These are phyloP conservation scores for Redunca redunca DNA, from an alignment of 2,113 vertebrate species.

Conservation along the genomic window DNA sequence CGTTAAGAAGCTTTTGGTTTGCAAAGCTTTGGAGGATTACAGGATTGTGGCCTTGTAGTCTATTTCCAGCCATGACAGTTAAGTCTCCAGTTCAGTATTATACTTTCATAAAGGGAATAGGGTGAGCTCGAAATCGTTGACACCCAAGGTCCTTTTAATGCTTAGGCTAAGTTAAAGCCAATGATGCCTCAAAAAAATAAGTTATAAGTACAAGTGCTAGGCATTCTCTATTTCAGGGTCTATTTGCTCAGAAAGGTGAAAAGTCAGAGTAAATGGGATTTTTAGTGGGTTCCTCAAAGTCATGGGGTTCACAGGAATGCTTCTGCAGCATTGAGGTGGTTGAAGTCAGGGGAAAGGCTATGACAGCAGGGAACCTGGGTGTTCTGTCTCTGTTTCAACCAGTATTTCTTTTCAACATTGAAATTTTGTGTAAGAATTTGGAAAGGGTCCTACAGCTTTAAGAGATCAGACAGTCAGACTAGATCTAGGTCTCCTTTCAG, in stretches of 20 bases:
- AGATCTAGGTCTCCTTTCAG: neutral
- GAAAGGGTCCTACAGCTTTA: neutral
- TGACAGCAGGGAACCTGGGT: neutral
- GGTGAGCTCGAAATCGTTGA: neutral
- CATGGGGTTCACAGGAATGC: neutral
- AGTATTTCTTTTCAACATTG: neutral
- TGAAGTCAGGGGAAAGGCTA: neutral
- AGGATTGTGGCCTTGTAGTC: neutral
- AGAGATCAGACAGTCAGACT: neutral
- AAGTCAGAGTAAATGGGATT: neutral
- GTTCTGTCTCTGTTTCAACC: neutral
- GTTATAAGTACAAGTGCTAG: neutral
- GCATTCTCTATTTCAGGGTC: neutral
- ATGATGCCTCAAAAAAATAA: neutral
- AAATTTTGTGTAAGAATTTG: neutral
- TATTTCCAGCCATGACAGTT: slow-evolving; percentile 32
- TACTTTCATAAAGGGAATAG: neutral
- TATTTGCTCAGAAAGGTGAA: neutral
- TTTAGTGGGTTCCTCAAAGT: neutral
- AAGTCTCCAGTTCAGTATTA: slow-evolving; percentile 15
- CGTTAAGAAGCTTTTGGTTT: slow-evolving; percentile 51
- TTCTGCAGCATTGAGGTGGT: neutral
- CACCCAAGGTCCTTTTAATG: neutral
- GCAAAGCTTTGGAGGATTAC: slow-evolving; percentile 45
- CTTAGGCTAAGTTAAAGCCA: neutral